Base-by-base conservation (phyloP, 2,797 vertebrate species). In the Aplochiton taeniatus region DNA sequence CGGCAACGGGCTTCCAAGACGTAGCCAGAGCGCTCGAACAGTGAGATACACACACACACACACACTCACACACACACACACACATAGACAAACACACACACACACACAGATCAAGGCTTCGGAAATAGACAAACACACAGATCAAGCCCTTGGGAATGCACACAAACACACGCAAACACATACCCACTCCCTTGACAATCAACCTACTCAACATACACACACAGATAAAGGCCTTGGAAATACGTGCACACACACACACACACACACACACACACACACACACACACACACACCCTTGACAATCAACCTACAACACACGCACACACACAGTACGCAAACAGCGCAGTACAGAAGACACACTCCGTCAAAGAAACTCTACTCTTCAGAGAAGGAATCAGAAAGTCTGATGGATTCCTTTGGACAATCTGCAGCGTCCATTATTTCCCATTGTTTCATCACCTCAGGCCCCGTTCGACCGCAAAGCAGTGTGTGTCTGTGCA, bases 21-120 rank as follows among this genome's bases (percentile, higher is more conserved):
- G 91, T 97, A 20, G 94, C 95, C 0, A 90, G 94, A 69, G 94
- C 95, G 9, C 76, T 97, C 78, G 94, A 97, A 88, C 95, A 96
- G 95, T 96, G 89, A 94, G 94, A 82, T n/a, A 57, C 18, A 52
- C 65, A 53, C 63, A 44, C 47, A 17, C 63, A 63, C 67, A 49
- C 60, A 31, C 53, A 67, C 8, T 31, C 20, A 48, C 53, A n/a
- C 43, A 8, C n/a, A 1, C 55, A 58, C 45, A 5, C 52, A 48
- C 17, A 5, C 59, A 16, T 19, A n/a, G n/a, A n/a, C n/a, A n/a
- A n/a, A n/a, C n/a, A n/a, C n/a, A n/a, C n/a, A n/a, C n/a, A n/a
- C n/a, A 19, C 47, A 50, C n/a, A 41, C 45, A 42, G n/a, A n/a
- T n/a, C n/a, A n/a, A n/a, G n/a, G n/a, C n/a, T n/a, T n/a, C n/a